Conservation (phyloP, 2,888 invertebrate genomes). For the Erebia epiphron region DNA sequence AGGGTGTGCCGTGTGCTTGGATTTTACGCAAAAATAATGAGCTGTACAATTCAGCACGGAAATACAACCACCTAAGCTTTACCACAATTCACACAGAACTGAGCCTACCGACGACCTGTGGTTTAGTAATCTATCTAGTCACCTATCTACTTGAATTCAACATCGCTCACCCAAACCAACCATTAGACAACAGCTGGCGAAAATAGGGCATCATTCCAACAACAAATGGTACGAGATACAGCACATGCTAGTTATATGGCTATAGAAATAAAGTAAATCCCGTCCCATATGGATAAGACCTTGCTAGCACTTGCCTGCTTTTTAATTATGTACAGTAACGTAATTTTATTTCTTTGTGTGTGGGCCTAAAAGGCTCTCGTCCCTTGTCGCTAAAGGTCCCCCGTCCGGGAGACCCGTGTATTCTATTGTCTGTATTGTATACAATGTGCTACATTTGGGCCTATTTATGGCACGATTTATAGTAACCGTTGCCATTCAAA, state of each 20-base stretch:
- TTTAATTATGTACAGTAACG: constrained; percentile 17
- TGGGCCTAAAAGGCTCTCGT: constrained; percentile 17
- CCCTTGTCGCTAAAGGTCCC: constrained; percentile 17
- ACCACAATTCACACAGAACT: background rate
- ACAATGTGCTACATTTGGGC: constrained; percentile 13
- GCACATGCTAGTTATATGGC: background rate
- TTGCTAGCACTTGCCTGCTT: constrained; percentile 8
- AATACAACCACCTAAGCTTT: background rate
- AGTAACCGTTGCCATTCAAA: constrained; percentile 13
- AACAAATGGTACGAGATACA: background rate
- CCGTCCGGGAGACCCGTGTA: background rate
- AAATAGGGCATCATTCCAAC: background rate
- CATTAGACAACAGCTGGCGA: background rate
- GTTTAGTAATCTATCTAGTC: background rate
- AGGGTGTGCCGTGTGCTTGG: background rate
- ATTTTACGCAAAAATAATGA: background rate
- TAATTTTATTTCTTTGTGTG: constrained; percentile 30
- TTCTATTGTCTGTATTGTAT: constrained; percentile 21
- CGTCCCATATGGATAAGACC: background rate
- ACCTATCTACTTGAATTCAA: background rate
- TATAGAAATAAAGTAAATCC: background rate
- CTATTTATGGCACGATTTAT: constrained; percentile 23
- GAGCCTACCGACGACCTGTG: background rate
- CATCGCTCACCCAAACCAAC: background rate
- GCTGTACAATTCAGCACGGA: background rate